These are phyloP conservation scores for Characodon lateralis DNA, from an alignment of 2,797 vertebrate species.

Conservation along the genomic window DNA sequence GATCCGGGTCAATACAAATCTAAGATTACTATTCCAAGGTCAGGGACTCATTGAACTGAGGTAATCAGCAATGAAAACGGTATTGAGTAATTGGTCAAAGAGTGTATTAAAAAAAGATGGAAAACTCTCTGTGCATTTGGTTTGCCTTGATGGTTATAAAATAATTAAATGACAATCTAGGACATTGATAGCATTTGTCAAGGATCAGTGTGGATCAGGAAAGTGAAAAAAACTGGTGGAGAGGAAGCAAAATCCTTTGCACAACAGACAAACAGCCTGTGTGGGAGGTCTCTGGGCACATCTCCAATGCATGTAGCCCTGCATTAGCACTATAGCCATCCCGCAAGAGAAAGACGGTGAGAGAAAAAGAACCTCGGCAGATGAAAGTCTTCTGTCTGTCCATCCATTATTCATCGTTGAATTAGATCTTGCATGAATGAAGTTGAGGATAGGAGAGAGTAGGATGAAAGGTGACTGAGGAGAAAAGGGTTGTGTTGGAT, in stretches of 20 bases:
- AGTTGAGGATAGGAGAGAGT: constrained; percentile 40
- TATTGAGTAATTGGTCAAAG: constrained; percentile 44
- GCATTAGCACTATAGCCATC: constrained; percentile 75
- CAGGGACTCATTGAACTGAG: constrained; percentile 52
- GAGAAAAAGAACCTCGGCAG: constrained; percentile 70
- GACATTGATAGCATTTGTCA: constrained; percentile 14
- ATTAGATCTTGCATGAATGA: constrained; percentile 80
- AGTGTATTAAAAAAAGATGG: constrained; percentile 20
- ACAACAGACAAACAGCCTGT: constrained; percentile 71
- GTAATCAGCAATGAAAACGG: constrained; percentile 54
- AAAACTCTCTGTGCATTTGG: not conserved
- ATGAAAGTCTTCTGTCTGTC: constrained; percentile 77
- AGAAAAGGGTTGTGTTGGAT: constrained; percentile 22
- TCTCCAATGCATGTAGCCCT: constrained; percentile 77
- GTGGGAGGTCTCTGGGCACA: constrained; percentile 79
- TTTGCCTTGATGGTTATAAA: constrained; percentile 20
- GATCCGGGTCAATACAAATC: constrained; percentile 62
- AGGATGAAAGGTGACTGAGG: constrained; percentile 7
- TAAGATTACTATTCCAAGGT: constrained; percentile 64
- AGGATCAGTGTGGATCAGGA: constrained; percentile 17
- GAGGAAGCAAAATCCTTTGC: constrained; percentile 52
- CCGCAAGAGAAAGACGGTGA: constrained; percentile 55
- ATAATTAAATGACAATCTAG: constrained; percentile 2
- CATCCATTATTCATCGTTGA: constrained; percentile 85
- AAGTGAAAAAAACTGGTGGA: constrained; percentile 14